Evolutionary conservation across 2,888 invertebrate genomes (phyloP).

Genomic region (Clivina fossor): DNA sequence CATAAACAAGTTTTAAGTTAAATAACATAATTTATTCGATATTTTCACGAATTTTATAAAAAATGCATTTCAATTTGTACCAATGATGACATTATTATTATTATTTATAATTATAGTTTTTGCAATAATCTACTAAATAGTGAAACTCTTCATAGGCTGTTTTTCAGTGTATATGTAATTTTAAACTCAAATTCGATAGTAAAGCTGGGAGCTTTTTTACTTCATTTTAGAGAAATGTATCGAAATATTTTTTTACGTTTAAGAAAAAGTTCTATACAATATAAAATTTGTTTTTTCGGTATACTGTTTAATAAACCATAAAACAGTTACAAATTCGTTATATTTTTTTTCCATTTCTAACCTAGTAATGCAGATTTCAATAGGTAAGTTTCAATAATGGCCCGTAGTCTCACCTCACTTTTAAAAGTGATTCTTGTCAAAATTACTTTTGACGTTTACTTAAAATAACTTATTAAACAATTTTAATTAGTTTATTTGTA

Average conservation of each 20-base stretch:
- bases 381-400: too few species aligned
- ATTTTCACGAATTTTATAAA: too few species aligned
- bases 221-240: slow-evolving; percentile 24
- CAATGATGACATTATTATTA: slow-evolving; percentile 13
- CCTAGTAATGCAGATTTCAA: too few species aligned
- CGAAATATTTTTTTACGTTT: slow-evolving; percentile 32
- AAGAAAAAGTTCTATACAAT: slow-evolving; percentile 24
- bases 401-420: too few species aligned
- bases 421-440: too few species aligned
- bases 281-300: slow-evolving; percentile 25
- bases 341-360: neutral
- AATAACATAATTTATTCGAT: too few species aligned
- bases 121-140: slow-evolving; percentile 21
- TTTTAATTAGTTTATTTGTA: too few species aligned
- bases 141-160: slow-evolving; percentile 13
- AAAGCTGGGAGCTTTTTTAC: slow-evolving; percentile 24
- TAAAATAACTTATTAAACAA: too few species aligned
- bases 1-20: too few species aligned
- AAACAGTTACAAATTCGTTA: slow-evolving; percentile 11
- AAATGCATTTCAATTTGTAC: slow-evolving; percentile 8
- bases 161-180: slow-evolving; percentile 15
- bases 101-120: slow-evolving; percentile 10
- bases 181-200: slow-evolving; percentile 16
- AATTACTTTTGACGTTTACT: too few species aligned
- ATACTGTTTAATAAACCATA: slow-evolving; percentile 32